Evolutionary conservation across 2,797 vertebrate species (phyloP), one percentile per base, ranked within the genome.

Genomic region (Catharus ustulatus): DNA sequence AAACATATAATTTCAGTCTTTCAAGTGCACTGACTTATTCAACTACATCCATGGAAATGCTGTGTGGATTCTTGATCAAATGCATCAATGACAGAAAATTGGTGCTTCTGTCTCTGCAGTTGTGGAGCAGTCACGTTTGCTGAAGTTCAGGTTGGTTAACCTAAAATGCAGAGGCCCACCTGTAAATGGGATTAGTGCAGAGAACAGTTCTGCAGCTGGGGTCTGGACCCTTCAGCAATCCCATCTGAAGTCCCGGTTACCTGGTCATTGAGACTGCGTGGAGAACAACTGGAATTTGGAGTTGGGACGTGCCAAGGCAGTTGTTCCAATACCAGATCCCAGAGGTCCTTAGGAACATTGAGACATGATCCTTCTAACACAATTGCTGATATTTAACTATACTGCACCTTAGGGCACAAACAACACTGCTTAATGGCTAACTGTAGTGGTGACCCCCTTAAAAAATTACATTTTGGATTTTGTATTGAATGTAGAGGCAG

Each of bases 251-350:
- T 21, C 58, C 29, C 14, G 63, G 30, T 9, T 89, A 6, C 19
- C 21, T 67, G 54, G 15, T 55, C 45, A 58, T 8, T 67, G 21
- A 68, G 42, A 40, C 1, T 72, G 17, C 0, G 0, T 46, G 26
- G 26, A 74, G 26, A 32, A 64, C 6, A 75, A 27, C 7, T 11
- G 42, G 24, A 72, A 5, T 59, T 45, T 57, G 38, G 7, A 78
- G 13, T 16, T 45, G 1, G 0, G n/a, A 62, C 75, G 4, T 26
- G 26, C 1, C 26, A 42, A 49, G 32, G 23, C 15, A 32, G 1
- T 45, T 27, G 19, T 24, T 78, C 24, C 15, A 7, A 54, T 23
- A 29, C 4, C 14, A 23, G 17, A 38, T 51, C 30, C 27, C 13
- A 51, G 36, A 89, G 10, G 20, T 45, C 18, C 11, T 49, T 26